Evolutionary conservation across 2,888 invertebrate genomes (phyloP), one percentile per base, ranked within the genome.

Genomic region (Lasius platythorax): DNA sequence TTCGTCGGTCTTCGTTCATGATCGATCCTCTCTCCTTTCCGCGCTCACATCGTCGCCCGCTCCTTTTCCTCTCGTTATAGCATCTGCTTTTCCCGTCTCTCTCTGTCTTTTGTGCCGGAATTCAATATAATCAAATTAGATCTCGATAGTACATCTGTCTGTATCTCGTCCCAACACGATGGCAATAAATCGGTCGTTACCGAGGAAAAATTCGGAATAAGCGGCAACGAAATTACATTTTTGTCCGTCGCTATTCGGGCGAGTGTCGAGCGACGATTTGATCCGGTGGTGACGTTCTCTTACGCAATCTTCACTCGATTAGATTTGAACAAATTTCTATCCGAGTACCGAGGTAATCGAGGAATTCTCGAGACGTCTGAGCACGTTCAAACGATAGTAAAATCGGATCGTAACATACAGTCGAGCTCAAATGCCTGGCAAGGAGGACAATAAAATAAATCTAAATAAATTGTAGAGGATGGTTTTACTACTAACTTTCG

Each of bases 361-460:
- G 33, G n/a, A 68, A 58, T 23, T 23, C 33, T 33, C 58, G 61
- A 79, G 70, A 79, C 12, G n/a, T 79, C 12, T 46, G 33, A 61
- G 79, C 23, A 70, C 46, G 79, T 46, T 61, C 23, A 23, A 70
- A 18, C 18, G 68, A 70, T 46, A 46, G 23, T 61, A 79, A 79
- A 79, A 33, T 61, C 58, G 43, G 58, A 61, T 72, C 61, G 72
- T 79, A 78, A 67, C n/a, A n/a, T 67, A 56, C 28, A 30, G 43
- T 18, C n/a, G 67, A 43, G 58, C 43, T 78, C 58, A 78, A 78
- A 78, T 40, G 58, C 15, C 43, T 58, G 30, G 67, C 43, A 58
- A 58, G 23, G 1, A 43, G 28, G 40, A 78, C 78, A 56, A 67
- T 78, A 78, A 78, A 78, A 78, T 78, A 78, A 78, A 78, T 78